These are phyloP conservation scores for Canis aureus DNA, from an alignment of 2,113 vertebrate species.

Conservation along the genomic window DNA sequence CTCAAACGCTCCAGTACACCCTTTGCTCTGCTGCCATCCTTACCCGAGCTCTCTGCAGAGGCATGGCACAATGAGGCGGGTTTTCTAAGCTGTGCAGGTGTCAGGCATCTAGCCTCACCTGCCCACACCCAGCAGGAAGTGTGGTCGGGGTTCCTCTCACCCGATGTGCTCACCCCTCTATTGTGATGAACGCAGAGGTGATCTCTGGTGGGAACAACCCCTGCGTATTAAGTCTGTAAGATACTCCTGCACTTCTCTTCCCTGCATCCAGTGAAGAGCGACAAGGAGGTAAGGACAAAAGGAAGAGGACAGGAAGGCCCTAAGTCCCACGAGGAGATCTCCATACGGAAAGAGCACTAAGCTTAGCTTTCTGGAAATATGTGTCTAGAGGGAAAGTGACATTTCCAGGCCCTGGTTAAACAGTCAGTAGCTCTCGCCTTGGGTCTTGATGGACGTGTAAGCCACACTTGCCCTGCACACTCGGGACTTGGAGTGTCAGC, in stretches of 20 bases:
- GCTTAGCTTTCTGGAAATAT: neutral
- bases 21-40: neutral
- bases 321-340: rapidly evolving
- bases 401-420: neutral
- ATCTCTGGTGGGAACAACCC: rapidly evolving
- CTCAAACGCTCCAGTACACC: rapidly evolving
- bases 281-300: neutral
- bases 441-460: rapidly evolving
- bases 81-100: rapidly evolving
- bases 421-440: rapidly evolving
- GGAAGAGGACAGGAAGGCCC: neutral
- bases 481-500: neutral
- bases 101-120: too few species aligned
- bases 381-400: neutral
- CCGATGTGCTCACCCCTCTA: rapidly evolving
- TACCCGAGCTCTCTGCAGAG: neutral
- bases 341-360: rapidly evolving
- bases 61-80: too few species aligned
- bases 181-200: too few species aligned
- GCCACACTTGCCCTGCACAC: neutral
- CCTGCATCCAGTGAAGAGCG: neutral
- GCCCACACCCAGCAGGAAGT: rapidly evolving
- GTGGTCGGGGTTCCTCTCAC: rapidly evolving
- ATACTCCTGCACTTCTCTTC: neutral
- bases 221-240: rapidly evolving